Conservation (phyloP, 2,888 invertebrate species). For the Nudaria mundana region DNA sequence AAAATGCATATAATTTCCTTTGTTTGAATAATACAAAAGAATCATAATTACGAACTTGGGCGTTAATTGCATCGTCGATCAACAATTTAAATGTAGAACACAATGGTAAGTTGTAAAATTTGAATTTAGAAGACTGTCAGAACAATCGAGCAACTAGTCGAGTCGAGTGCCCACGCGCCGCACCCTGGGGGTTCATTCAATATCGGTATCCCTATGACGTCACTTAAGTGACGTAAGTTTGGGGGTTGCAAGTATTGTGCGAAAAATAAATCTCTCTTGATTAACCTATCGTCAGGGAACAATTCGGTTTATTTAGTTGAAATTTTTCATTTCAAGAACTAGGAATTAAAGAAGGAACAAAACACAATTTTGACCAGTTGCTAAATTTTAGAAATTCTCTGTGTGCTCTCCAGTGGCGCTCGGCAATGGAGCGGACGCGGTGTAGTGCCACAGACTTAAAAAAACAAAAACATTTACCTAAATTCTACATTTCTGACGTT, state of each 20-base stretch:
- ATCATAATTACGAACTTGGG: constrained; percentile 30
- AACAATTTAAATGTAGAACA: constrained; percentile 41
- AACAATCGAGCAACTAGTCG: constrained; percentile 56
- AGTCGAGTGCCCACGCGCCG: constrained; percentile 63
- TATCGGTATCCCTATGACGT: constrained; percentile 34
- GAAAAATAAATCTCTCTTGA: constrained; percentile 27
- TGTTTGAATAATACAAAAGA: constrained; percentile 27
- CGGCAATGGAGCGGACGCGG: no score
- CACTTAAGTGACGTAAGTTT: constrained; percentile 19
- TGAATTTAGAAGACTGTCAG: constrained; percentile 58
- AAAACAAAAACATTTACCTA: no score
- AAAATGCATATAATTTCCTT: constrained; percentile 9
- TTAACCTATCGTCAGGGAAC: no score
- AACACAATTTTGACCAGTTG: no score
- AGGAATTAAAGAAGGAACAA: no score
- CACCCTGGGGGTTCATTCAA: constrained; percentile 37
- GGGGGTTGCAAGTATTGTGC: constrained; percentile 24
- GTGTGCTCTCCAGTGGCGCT: no score
- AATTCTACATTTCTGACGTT: no score
- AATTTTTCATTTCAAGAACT: no score
- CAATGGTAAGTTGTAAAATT: constrained; percentile 55
- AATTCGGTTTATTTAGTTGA: no score
- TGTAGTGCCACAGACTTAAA: no score
- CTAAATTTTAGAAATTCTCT: no score
- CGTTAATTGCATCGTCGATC: constrained; percentile 51